Percentiles rank a stretch among this genome's conserved stretches.
Conservation (phyloP, 1,140 invertebrate genomes). For the Hestina assimilis region DNA sequence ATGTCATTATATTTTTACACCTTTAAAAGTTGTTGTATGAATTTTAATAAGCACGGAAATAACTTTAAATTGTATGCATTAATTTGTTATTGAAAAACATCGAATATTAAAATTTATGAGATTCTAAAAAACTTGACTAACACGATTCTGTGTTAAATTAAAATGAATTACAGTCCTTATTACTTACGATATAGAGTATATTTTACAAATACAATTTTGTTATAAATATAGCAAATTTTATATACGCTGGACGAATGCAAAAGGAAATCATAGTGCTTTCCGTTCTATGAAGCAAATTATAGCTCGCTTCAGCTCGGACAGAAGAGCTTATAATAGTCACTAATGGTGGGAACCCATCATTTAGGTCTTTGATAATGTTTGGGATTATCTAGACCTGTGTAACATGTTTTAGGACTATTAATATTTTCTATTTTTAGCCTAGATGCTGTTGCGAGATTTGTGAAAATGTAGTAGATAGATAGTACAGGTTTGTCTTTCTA, state of each 20-base stretch:
- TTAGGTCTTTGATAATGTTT: background rate
- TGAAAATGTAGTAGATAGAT: too few species aligned
- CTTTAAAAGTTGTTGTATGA: too few species aligned
- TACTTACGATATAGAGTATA: background rate
- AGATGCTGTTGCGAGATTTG: too few species aligned
- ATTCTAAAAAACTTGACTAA: slow-evolving; percentile 8
- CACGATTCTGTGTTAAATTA: background rate
- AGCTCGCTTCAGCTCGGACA: background rate
- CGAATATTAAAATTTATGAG: slow-evolving; percentile 8
- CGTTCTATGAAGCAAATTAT: background rate
- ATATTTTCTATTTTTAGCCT: too few species aligned
- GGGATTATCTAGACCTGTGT: too few species aligned
- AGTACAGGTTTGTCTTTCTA: too few species aligned
- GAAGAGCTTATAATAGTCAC: background rate
- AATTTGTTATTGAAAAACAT: background rate
- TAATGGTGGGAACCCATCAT: background rate
- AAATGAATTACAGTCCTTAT: background rate
- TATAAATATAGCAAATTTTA: slow-evolving; percentile 3
- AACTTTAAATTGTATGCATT: background rate
- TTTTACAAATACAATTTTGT: background rate
- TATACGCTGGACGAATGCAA: background rate
- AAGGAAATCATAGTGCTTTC: slow-evolving; percentile 2
- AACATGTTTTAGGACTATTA: too few species aligned
- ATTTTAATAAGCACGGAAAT: background rate
- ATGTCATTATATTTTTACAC: too few species aligned